Percentiles rank a stretch among this genome's conserved stretches.
Conservation (phyloP, 2,113 vertebrate genomes). For the Rhadina sibilatrix region DNA sequence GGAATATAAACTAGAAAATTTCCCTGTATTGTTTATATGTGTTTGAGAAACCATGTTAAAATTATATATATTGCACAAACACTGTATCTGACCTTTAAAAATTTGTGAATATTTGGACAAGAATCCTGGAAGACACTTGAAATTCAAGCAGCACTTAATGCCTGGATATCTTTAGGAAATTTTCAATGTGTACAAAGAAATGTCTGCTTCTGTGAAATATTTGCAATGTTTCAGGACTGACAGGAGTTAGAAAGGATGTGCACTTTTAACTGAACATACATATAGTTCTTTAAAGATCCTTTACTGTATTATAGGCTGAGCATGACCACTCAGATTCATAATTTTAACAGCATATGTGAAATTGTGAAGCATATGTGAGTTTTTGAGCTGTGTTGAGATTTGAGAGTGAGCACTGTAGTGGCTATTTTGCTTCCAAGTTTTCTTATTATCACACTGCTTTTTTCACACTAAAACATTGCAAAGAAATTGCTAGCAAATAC, state of each 20-base stretch:
- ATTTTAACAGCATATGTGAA: not conserved
- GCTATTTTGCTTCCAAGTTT: not conserved
- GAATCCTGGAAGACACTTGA: not conserved
- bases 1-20: not conserved
- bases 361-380: not conserved
- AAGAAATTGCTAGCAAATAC: not conserved
- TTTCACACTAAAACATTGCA: not conserved
- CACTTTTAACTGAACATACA: not conserved
- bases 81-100: slow-evolving; percentile 33
- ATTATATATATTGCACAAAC: not conserved
- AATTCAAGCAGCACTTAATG: not conserved
- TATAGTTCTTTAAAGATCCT: not conserved
- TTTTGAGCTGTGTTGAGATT: not conserved
- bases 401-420: not conserved
- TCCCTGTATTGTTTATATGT: not conserved
- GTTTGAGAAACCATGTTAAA: not conserved
- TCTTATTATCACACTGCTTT: not conserved
- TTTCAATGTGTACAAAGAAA: not conserved
- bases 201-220: not conserved
- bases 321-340: not conserved
- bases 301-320: not conserved
- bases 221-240: not conserved
- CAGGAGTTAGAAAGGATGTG: not conserved
- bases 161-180: not conserved
- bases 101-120: slow-evolving; percentile 21